Evolutionary conservation across 2,797 vertebrate species (phyloP), one percentile per base, ranked within the genome.

Genomic region (Anniella stebbinsi): DNA sequence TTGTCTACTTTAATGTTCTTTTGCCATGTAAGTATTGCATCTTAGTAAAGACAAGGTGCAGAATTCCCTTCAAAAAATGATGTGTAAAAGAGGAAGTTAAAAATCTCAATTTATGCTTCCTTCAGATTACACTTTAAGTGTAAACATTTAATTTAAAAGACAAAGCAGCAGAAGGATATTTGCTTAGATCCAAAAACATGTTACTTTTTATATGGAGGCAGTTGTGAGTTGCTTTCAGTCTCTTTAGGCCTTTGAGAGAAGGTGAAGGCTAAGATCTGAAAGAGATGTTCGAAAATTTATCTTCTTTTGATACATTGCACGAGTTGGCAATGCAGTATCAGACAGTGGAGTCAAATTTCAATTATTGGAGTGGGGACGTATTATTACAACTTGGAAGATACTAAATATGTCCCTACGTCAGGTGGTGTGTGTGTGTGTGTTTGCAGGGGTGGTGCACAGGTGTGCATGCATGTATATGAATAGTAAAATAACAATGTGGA

Each of bases 81-180:
- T 73, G 23, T 76, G 84, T 41, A 25, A 77, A 4, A n/a, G 57
- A 21, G 30, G 48, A 73, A 60, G 23, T 82, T 82, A 1, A 5
- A 41, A 80, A 36, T 25, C 25, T 69, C 13, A 69, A 12, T 87
- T 17, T 18, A 57, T 33, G 4, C 48, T 80, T 69, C 9, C 57
- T 45, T 15, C 76, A 12, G 48, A 2, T 69, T 67, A 25, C 83
- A 54, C 41, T 85, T 38, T n/a, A 45, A 54, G 36, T 41, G 69
- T 54, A 54, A 69, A 38, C 1, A 76, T 91, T 73, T 41, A 18
- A 91, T 92, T 45, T 87, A 88, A 93, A 18, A 13, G 18, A 21
- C 4, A 78, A n/a, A 69, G 38, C 33, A 73, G 15, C 18, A 36
- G 63, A 73, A 73, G 5, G 10, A 57, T 77, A 0, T 41, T 2